Conservation (phyloP, 2,797 vertebrate genomes). For the Scomberomorus guttatus region DNA sequence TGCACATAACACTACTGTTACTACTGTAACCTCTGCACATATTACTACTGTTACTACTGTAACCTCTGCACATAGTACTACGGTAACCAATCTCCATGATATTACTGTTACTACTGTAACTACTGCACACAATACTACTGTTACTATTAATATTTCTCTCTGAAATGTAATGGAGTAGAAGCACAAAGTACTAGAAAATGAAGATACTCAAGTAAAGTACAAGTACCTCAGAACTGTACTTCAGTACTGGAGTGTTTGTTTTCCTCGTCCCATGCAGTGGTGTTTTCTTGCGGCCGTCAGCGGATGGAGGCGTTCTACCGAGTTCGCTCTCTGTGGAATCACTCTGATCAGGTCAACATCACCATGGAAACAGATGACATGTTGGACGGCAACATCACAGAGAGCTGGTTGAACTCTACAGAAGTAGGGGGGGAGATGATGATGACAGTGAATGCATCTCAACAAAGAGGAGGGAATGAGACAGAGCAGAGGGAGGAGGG, state of each 20-base stretch:
- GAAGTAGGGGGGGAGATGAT: neutral
- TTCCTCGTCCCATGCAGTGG: constrained; percentile 53
- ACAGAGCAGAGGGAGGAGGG: neutral
- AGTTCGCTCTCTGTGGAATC: constrained; percentile 54
- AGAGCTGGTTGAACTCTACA: constrained; percentile 20
- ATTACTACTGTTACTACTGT: too few relatives aligned
- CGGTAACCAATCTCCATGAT: too few relatives aligned
- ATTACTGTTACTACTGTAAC: too few relatives aligned
- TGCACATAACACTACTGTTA: neutral
- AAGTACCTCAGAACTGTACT: too few relatives aligned
- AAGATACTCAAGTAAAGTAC: too few relatives aligned
- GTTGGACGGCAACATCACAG: constrained; percentile 14
- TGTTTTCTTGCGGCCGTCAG: constrained; percentile 81
- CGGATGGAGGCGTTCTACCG: constrained; percentile 11
- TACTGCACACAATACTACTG: too few relatives aligned
- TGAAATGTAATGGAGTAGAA: too few relatives aligned
- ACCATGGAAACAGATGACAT: constrained; percentile 28
- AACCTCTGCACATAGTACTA: too few relatives aligned
- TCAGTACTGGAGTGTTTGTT: neutral
- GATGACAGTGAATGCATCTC: neutral
- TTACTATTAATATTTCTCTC: too few relatives aligned
- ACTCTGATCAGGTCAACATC: neutral
- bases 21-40: too few relatives aligned
- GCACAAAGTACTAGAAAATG: too few relatives aligned
- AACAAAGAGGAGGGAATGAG: neutral